Evolutionary conservation across 1,140 invertebrate species (phyloP), one percentile per base, ranked within the genome.

Genomic region (Trypoxylus dichotomus): DNA sequence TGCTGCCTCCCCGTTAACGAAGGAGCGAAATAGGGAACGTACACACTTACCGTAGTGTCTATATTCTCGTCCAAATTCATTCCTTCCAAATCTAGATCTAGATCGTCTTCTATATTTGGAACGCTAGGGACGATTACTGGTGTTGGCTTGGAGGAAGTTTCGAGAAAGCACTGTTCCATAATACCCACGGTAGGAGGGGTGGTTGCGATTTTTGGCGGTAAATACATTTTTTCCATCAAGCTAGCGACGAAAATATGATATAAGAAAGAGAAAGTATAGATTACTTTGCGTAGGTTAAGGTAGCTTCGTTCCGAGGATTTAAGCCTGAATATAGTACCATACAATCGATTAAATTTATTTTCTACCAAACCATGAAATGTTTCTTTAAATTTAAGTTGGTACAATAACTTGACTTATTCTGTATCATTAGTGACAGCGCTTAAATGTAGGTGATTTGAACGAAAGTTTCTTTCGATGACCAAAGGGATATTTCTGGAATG

Each of bases 21-120:
- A 68, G 25, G 27, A 25, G 15, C 60, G 11, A 24, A 3, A 27
- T 27, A 68, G 1, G 27, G 7, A 29, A 24, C 21, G 27, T 25
- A 3, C 10, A 11, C 24, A 29, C 60, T 27, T 83, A 90, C 91
- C 79, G 89, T 89, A 24, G 89, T 91, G 83, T 92, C 91, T 75
- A 92, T 91, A 83, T 91, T 91, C 76, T 91, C 91, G 82, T 92
- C 91, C 37, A 92, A 82, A 79, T 88, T 89, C 72, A 90, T 87
- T 54, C 88, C 88, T 60, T 92, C 91, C 24, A 92, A 85, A 83
- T 91, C 91, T 29, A 91, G 80, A 81, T 92, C 91, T 3, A 92
- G 80, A 80, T 91, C 91, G 60, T 90, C 89, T 41, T 90, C 89
- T 73, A 68, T 25, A 29, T 68, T 68, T 24, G 60, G 60, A 29